A percentile compares a stretch with the other conserved stretches of the same genome.
Evolutionary conservation across 2,113 vertebrate genomes (phyloP).

Genomic region (Sturnus vulgaris): DNA sequence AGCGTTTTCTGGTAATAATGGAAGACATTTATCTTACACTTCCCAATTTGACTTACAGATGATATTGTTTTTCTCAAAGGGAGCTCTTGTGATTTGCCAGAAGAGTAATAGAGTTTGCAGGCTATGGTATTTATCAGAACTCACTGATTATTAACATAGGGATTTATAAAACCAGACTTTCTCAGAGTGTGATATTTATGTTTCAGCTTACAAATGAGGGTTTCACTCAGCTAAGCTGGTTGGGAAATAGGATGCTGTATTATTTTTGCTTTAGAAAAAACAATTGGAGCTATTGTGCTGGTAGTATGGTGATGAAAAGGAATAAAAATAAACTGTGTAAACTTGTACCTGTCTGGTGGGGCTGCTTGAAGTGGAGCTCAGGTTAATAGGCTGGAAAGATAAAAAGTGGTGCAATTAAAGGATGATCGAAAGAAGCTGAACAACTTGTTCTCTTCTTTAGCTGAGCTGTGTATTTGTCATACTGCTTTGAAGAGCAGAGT

Average conservation of each 20-base stretch:
- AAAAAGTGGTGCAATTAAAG: not conserved
- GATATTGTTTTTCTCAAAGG: constrained; percentile 21
- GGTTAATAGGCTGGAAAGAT: not conserved
- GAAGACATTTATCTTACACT: not conserved
- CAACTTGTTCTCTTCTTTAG: not conserved
- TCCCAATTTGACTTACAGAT: constrained; percentile 22
- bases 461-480: not conserved
- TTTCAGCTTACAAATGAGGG: not conserved
- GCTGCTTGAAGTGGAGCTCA: not conserved
- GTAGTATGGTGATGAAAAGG: not conserved
- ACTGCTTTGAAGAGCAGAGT: not conserved
- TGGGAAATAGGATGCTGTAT: not conserved
- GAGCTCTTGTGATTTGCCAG: not conserved
- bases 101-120: not conserved
- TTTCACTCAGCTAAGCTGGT: not conserved
- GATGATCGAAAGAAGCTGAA: not conserved
- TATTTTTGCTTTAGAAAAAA: not conserved
- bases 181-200: not conserved
- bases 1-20: constrained; percentile 1
- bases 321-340: not conserved
- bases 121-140: not conserved
- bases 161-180: not conserved
- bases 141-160: not conserved
- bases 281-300: not conserved
- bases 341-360: not conserved